Evolutionary conservation across 2,113 vertebrate genomes (phyloP).

Genomic region (Phalacrocorax brasilianus): DNA sequence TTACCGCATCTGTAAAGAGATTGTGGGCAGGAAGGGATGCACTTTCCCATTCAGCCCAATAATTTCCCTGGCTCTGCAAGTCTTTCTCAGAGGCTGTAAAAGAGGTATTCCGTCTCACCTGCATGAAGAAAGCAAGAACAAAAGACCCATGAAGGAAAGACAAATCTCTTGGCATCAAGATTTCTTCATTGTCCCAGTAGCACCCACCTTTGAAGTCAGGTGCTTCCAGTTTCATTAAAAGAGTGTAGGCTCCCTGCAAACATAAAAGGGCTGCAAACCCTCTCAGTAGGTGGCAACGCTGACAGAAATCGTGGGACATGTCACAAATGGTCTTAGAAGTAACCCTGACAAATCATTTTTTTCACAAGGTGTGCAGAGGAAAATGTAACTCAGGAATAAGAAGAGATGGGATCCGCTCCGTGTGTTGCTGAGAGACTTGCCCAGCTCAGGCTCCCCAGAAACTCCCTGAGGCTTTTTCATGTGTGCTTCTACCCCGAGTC

Average conservation of each 20-base stretch:
- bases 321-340: neutral
- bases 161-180: neutral
- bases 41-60: neutral
- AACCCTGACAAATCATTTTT: neutral
- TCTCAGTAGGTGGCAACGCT: neutral
- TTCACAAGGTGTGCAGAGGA: neutral
- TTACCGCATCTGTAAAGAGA: fast-evolving
- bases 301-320: too few species aligned
- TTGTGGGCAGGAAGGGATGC: neutral
- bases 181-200: neutral
- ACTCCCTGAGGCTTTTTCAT: neutral
- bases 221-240: neutral
- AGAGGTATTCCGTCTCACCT: too few species aligned
- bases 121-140: neutral
- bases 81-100: neutral
- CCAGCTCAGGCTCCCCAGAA: neutral
- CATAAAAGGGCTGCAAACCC: neutral
- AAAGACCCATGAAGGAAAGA: neutral
- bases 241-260: neutral
- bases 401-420: neutral
- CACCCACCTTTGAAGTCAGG: neutral
- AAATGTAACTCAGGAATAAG: neutral
- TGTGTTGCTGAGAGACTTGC: neutral
- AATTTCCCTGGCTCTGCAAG: too few species aligned
- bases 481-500: neutral